Conservation (phyloP, 2,113 vertebrate species). For the Pteruthius melanotis region DNA sequence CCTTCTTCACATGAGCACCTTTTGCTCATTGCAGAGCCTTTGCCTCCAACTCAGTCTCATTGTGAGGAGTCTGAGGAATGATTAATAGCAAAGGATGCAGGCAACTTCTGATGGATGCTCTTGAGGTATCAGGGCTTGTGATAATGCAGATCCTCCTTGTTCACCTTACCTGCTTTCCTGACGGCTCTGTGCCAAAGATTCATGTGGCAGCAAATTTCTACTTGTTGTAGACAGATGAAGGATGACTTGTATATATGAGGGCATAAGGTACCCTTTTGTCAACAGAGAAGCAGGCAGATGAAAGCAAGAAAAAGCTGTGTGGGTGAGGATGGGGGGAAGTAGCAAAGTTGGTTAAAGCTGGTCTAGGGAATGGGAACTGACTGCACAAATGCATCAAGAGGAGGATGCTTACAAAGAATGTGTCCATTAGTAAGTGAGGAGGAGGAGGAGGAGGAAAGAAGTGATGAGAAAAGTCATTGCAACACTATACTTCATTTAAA, state of each 20-base stretch:
- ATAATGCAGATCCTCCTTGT: background rate
- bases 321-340: background rate
- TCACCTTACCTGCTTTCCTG: background rate
- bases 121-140: background rate
- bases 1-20: background rate
- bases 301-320: background rate
- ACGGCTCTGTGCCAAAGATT: background rate
- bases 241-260: background rate
- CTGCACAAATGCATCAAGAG: background rate
- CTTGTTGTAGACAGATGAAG: background rate
- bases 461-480: background rate
- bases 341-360: background rate
- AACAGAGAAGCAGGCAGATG: background rate
- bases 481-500: background rate
- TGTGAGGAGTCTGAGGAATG: background rate
- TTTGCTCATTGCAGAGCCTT: background rate
- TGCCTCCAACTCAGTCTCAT: rapidly evolving
- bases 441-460: background rate
- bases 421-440: background rate
- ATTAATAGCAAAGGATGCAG: background rate
- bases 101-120: background rate
- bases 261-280: background rate
- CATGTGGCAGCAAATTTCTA: background rate
- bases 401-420: rapidly evolving
- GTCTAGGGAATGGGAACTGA: background rate